These are phyloP conservation scores for Erpobdella octoculata DNA, from an alignment of 2,888 invertebrate genomes.

Conservation along the genomic window DNA sequence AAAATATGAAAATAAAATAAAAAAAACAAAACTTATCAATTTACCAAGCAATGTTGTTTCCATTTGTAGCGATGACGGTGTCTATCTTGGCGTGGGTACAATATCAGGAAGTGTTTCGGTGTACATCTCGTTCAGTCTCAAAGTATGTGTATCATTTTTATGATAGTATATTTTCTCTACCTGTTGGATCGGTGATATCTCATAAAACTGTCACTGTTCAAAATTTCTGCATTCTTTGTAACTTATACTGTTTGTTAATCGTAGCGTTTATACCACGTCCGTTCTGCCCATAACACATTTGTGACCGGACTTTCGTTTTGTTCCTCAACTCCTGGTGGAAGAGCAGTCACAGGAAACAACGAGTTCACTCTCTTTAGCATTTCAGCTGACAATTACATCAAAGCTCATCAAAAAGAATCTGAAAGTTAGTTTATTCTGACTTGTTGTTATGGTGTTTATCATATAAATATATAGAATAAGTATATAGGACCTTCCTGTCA, in stretches of 20 bases:
- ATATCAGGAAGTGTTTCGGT: slow-evolving; percentile 87
- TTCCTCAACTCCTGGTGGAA: slow-evolving; percentile 54
- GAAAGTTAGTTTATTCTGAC: slow-evolving; percentile 38
- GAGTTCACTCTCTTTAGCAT: slow-evolving; percentile 85
- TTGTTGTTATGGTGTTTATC: neutral
- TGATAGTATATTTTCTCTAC: too few relatives aligned
- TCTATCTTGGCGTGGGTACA: slow-evolving; percentile 76
- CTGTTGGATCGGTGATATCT: too few relatives aligned
- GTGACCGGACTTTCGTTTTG: slow-evolving; percentile 91
- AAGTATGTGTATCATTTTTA: too few relatives aligned
- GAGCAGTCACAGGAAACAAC: slow-evolving; percentile 52
- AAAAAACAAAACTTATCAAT: too few relatives aligned
- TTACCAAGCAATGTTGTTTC: slow-evolving; percentile 24
- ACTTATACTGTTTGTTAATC: neutral
- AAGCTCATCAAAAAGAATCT: slow-evolving; percentile 46
- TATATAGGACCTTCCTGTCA: too few relatives aligned
- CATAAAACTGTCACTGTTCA: too few relatives aligned
- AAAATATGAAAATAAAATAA: too few relatives aligned
- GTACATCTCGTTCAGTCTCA: slow-evolving; percentile 81
- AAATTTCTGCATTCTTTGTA: too few relatives aligned
- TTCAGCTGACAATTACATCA: slow-evolving; percentile 76
- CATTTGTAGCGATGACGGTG: slow-evolving; percentile 74
- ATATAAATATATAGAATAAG: too few relatives aligned
- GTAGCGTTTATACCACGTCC: slow-evolving; percentile 72
- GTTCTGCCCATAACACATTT: slow-evolving; percentile 86